phyloP scores from a whole-genome alignment of 2,113 vertebrate genomes.

The Siniperca knerii region DNA sequence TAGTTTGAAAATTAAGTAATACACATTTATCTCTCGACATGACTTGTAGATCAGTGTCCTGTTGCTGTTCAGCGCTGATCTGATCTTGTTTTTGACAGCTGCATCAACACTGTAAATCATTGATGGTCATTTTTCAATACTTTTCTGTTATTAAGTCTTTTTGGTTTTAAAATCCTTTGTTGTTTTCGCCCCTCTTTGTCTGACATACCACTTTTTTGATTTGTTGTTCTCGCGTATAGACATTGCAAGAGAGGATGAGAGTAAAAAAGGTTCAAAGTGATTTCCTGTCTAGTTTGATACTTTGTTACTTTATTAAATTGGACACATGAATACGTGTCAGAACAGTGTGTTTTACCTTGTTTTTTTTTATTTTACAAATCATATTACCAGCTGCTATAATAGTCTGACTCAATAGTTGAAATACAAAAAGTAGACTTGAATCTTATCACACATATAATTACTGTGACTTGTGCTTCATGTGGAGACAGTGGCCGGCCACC shows the following conservation, averaged over 20 bases:
- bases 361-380: conserved; percentile 32
- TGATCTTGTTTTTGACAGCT: conserved; percentile 48
- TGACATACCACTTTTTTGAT: conserved; percentile 53
- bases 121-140: conserved; percentile 56
- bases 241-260: conserved; percentile 16
- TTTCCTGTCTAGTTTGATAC: conserved; percentile 37
- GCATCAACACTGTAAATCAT: conserved; percentile 40
- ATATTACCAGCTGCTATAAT: conserved; percentile 6
- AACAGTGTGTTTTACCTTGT: not conserved
- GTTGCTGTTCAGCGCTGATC: conserved; percentile 16
- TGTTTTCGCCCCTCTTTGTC: conserved; percentile 47
- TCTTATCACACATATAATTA: not conserved
- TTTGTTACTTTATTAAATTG: conserved; percentile 40
- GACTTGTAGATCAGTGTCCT: conserved; percentile 2
- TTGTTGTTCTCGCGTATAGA: conserved; percentile 40
- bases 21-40: not conserved
- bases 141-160: conserved; percentile 40
- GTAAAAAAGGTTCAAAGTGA: conserved; percentile 59
- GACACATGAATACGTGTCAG: conserved; percentile 52
- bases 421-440: not conserved
- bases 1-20: not conserved
- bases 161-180: conserved; percentile 53
- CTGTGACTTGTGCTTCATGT: conserved; percentile 2
- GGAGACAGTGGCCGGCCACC: not conserved
- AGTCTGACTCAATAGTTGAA: conserved; percentile 29